Base-by-base conservation (phyloP, 2,797 vertebrate genomes). In the Glyptemys insculpta region DNA sequence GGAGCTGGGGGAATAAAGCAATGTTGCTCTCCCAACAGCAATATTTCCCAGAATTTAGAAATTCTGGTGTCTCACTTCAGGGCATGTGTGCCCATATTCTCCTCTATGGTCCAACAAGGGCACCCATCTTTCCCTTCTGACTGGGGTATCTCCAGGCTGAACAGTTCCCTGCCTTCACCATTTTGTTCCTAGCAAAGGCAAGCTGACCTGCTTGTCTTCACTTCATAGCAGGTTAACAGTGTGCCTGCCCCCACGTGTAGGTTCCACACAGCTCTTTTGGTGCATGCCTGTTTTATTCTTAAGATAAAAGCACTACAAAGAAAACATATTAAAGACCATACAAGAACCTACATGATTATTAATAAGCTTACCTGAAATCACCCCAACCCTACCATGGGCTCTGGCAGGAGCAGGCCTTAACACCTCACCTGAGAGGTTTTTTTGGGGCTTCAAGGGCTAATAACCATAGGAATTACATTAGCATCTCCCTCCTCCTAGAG, bases 41-140 rank as follows among this genome's bases (percentile, higher is more conserved):
- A 68, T 94, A 44, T 74, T 74, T 74, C 41, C 27, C 18, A 7
- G 72, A n/a, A 23, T 44, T 74, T 74, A 74, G 72, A 74, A 95
- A 96, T 97, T 95, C 88, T 93, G 92, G 96, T 95, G 92, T 34
- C 14, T 15, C 14, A 2, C 59, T 62, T 62, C 59, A 62, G 14
- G 59, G 29, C 62, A n/a, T 65, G 16, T n/a, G 62, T n/a, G 34
- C 62, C 34, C 4, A 18, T 65, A 65, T 65, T 65, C 18, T 16
- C 31, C 31, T 5, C 34, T n/a, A 19, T n/a, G 62, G 62, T n/a
- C 34, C 34, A 65, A 62, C 31, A 34, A 62, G 59, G 59, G 31
- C 15, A 18, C 62, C 62, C 34, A n/a, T n/a, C 34, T 65, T n/a
- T 65, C 34, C 34, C 34, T 65, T 19, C 62, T n/a, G 16, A n/a